phyloP scores from a whole-genome alignment of 2,888 invertebrate species.

The Philopedon plagiatum region DNA sequence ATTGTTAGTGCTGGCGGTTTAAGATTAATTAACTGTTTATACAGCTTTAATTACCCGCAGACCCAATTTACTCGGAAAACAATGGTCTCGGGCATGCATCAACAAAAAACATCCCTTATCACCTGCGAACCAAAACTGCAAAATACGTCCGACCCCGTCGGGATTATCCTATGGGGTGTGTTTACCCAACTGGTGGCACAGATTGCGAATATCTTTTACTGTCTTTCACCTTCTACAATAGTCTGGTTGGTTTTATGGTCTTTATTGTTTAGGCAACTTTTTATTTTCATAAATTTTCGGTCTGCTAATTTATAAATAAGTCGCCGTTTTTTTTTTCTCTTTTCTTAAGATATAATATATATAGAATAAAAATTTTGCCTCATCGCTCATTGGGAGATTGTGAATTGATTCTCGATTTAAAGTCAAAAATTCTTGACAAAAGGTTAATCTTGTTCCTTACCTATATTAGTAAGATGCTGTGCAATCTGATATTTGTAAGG shows the following conservation, averaged over 20 bases:
- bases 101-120: constrained; percentile 42
- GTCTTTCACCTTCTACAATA: not conserved
- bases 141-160: constrained; percentile 30
- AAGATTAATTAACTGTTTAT: constrained; percentile 33
- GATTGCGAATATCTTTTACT: constrained; percentile 8
- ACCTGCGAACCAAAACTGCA: constrained; percentile 41
- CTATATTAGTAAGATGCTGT: too few relatives aligned
- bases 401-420: too few relatives aligned
- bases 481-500: too few relatives aligned
- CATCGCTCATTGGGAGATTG: too few relatives aligned
- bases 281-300: too few relatives aligned
- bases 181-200: constrained; percentile 24
- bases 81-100: constrained; percentile 27
- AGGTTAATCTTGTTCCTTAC: too few relatives aligned
- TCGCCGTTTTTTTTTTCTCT: too few relatives aligned
- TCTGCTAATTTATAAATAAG: too few relatives aligned
- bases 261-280: too few relatives aligned
- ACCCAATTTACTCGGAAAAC: constrained; percentile 34
- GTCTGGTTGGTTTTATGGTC: not conserved
- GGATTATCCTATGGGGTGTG: constrained; percentile 30
- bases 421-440: too few relatives aligned
- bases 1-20: constrained; percentile 5
- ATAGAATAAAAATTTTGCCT: too few relatives aligned
- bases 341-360: too few relatives aligned
- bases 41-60: constrained; percentile 28